These are phyloP conservation scores for Mystacornis crossleyi DNA, from an alignment of 2,113 vertebrate species.

Conservation along the genomic window DNA sequence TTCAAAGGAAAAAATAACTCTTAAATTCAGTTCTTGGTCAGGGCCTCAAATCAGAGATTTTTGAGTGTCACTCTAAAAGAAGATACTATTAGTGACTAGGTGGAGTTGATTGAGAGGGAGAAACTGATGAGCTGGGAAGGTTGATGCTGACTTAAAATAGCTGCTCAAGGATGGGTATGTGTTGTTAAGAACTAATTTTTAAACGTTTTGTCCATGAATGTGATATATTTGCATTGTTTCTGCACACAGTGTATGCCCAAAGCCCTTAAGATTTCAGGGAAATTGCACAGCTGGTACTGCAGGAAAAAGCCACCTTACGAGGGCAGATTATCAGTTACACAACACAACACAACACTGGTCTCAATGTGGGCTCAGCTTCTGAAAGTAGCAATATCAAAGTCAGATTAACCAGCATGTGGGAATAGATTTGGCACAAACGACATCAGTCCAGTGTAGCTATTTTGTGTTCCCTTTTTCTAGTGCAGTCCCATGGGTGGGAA, in stretches of 20 bases:
- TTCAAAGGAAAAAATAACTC: neutral
- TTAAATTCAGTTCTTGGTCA: neutral
- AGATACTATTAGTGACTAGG: neutral
- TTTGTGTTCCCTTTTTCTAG: neutral
- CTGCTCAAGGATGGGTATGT: neutral
- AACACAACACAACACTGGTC: neutral
- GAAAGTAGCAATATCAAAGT: conserved; percentile 38
- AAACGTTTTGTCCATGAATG: neutral
- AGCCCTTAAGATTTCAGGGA: neutral
- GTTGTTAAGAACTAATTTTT: neutral
- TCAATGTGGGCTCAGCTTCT: neutral
- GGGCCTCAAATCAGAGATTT: neutral
- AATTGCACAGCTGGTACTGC: neutral
- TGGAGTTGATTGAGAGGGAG: neutral
- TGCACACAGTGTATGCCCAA: neutral
- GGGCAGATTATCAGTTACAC: neutral
- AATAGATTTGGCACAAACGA: conserved; percentile 22
- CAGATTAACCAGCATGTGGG: conserved; percentile 2
- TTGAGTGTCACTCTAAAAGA: neutral
- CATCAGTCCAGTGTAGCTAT: neutral
- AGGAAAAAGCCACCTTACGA: neutral
- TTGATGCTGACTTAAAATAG: neutral
- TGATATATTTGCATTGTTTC: neutral
- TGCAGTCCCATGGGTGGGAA: neutral
- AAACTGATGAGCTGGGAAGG: neutral